Base-by-base conservation (phyloP, 2,888 invertebrate species). In the Nomada lathburiana region DNA sequence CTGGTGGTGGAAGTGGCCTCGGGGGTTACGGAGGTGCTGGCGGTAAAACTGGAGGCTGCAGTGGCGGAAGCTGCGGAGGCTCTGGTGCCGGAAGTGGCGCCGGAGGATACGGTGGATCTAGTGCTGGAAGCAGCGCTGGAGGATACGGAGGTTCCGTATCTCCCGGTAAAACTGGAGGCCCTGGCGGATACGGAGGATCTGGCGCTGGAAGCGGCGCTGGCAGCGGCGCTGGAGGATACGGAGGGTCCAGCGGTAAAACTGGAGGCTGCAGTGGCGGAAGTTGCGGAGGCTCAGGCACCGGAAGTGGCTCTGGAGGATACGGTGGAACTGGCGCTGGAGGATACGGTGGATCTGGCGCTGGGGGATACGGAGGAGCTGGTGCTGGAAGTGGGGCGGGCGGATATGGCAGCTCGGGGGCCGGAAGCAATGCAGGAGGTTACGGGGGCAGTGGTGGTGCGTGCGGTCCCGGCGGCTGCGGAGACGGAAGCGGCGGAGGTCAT, bases 11-110 rank as follows among this genome's bases (percentile, higher is more conserved):
- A 10, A 42, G 44, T 47, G 67, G 79, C 0, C 29, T 68, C 10
- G 77, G 84, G 16, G 55, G 73, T n/a, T 55, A 23, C 11, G 76
- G 76, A 16, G 71, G 68, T 5, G 76, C 63, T 7, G 67, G 77
- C 4, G 44, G 60, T 47, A 74, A 29, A 29, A 5, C 29, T 7
- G 29, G 29, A 7, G 29, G 29, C 29, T 29, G 29, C 29, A 7
- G 29, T 29, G 29, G 29, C 29, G 29, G 29, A 29, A 29, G 70
- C 0, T 60, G 47, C 2, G 76, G 81, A 11, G 82, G 75, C 0
- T 57, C 63, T 0, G 83, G 84, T 1, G 78, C 73, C 11, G 80
- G 79, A 0, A 65, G 75, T 0, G 80, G 80, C 0, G 75, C 53
- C 5, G 64, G 80, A 10, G 83, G 82, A 60, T 26, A 57, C 1